Conservation (phyloP, 2,113 vertebrate genomes). For the Heterotis niloticus region DNA sequence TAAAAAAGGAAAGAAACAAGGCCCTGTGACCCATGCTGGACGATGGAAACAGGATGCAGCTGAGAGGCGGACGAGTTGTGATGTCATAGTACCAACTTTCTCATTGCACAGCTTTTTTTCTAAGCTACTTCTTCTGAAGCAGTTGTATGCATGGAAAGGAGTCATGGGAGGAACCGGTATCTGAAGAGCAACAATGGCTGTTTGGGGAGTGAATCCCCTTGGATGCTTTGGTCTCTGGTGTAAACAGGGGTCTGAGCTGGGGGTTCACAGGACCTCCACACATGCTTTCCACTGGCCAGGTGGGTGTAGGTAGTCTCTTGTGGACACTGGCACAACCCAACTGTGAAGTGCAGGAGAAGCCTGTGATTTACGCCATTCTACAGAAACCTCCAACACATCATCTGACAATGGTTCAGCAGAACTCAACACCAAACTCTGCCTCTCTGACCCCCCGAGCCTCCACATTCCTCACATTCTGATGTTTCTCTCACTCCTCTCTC, state of each 20-base stretch:
- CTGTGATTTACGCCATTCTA: background rate
- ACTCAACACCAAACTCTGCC: background rate
- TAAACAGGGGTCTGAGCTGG: no score
- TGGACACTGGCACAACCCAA: background rate
- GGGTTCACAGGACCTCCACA: conserved; percentile 31
- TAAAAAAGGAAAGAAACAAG: conserved; percentile 37
- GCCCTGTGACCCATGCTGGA: conserved; percentile 46
- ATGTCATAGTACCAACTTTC: no score
- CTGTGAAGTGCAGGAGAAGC: background rate
- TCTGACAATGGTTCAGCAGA: background rate
- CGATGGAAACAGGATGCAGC: conserved; percentile 66
- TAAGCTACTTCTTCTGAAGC: conserved; percentile 12
- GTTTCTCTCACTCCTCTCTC: background rate
- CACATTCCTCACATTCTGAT: conserved; percentile 18
- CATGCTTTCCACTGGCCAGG: no score
- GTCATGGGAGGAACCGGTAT: conserved; percentile 34
- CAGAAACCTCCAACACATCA: background rate
- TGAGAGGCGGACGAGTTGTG: conserved; percentile 48
- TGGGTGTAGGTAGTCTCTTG: no score
- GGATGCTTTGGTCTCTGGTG: conserved; percentile 43
- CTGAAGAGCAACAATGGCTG: no score
- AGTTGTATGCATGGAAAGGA: conserved; percentile 13
- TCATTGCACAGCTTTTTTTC: conserved; percentile 28
- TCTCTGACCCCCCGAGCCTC: background rate
- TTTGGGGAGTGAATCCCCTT: conserved; percentile 50